Percentiles rank a stretch among this genome's conserved stretches.
phyloP scores from a whole-genome alignment of 2,888 invertebrate species.

The Temnothorax unifasciatus region DNA sequence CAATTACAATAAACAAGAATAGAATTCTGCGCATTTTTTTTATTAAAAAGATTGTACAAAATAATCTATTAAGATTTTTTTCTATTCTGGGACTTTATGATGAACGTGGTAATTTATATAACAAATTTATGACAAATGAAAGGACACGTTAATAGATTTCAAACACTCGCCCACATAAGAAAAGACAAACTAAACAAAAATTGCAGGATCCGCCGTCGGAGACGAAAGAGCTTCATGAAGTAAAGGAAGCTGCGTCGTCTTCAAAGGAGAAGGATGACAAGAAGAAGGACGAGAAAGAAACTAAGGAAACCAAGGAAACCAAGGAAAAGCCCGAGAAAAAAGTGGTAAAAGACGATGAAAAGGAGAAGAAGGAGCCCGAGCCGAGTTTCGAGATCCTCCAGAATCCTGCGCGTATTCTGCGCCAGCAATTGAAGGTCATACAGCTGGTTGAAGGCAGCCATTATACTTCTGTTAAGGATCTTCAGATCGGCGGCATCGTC shows the following conservation, averaged over 20 bases:
- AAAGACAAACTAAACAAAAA: slow-evolving; percentile 21
- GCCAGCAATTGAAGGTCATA: slow-evolving; percentile 94
- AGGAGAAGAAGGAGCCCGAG: slow-evolving; percentile 93
- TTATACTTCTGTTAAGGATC: slow-evolving; percentile 96
- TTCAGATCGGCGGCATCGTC: slow-evolving; percentile 98
- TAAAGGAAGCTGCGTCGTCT: slow-evolving; percentile 82
- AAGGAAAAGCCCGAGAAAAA: slow-evolving; percentile 86
- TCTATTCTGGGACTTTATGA: not conserved
- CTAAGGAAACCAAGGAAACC: slow-evolving; percentile 86
- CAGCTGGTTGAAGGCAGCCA: slow-evolving; percentile 93
- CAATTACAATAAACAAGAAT: not conserved
- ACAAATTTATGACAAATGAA: slow-evolving; percentile 1
- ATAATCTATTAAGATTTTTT: not conserved
- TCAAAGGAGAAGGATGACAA: slow-evolving; percentile 78
- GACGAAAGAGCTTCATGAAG: slow-evolving; percentile 86
- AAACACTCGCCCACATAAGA: not conserved
- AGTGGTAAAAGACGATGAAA: slow-evolving; percentile 86
- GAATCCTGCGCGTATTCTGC: slow-evolving; percentile 98
- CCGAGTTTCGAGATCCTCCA: slow-evolving; percentile 95
- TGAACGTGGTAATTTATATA: not conserved
- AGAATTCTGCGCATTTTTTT: not conserved
- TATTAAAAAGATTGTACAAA: slow-evolving; percentile 24
- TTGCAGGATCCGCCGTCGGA: slow-evolving; percentile 81
- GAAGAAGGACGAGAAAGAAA: slow-evolving; percentile 82
- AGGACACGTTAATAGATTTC: slow-evolving; percentile 14